phyloP scores from a whole-genome alignment of 2,888 invertebrate genomes.

The Drosophila stalkeri region DNA sequence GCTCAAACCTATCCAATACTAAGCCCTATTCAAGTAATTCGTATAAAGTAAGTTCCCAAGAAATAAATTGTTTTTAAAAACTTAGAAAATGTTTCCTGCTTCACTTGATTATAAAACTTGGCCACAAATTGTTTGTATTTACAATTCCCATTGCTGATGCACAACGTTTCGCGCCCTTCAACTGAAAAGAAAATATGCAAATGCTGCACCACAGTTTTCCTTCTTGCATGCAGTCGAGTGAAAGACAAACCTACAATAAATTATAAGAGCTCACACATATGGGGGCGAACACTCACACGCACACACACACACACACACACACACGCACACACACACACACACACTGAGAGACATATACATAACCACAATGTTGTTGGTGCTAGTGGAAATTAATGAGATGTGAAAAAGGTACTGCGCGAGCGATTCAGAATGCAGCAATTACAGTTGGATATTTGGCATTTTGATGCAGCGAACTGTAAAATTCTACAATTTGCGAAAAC shows the following conservation, averaged over 20 bases:
- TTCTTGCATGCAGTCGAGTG: constrained; percentile 64
- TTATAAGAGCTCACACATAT: constrained; percentile 48
- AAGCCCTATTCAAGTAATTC: too few species aligned
- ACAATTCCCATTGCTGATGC: constrained; percentile 1
- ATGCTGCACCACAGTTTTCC: constrained; percentile 8
- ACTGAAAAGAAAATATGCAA: constrained; percentile 3
- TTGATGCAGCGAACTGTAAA: constrained; percentile 68
- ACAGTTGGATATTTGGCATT: constrained; percentile 55
- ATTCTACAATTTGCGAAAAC: constrained; percentile 39
- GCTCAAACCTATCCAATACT: too few species aligned
- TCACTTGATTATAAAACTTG: not conserved
- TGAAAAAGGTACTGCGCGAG: constrained; percentile 60
- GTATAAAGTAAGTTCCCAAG: too few species aligned
- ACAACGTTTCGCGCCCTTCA: not conserved
- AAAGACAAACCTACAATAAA: constrained; percentile 74
- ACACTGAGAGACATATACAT: not conserved
- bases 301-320: constrained; percentile 16
- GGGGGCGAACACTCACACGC: constrained; percentile 7
- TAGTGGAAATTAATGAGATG: constrained; percentile 73
- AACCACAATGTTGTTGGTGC: constrained; percentile 22
- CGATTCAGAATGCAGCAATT: constrained; percentile 23
- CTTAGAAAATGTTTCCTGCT: not conserved
- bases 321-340: not conserved
- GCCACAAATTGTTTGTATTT: not conserved
- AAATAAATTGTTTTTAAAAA: not conserved